Conservation (phyloP, 2,113 vertebrate genomes). For the Rhea pennata region DNA sequence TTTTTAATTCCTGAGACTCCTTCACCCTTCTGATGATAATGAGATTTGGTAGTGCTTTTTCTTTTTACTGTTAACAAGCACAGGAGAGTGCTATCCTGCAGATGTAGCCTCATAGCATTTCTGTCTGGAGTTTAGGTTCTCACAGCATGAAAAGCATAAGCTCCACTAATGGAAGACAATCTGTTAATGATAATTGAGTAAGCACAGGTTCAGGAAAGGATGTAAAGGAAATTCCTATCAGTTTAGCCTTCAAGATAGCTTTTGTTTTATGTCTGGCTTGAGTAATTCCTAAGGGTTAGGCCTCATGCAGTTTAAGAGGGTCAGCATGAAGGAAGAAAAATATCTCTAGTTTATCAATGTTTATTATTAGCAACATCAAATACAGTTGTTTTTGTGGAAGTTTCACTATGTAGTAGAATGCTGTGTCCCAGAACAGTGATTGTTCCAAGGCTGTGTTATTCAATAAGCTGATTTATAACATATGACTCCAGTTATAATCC, state of each 20-base stretch:
- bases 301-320: neutral
- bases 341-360: neutral
- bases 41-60: neutral
- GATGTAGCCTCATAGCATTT: neutral
- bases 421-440: slow-evolving; percentile 45
- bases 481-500: slow-evolving; percentile 59
- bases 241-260: slow-evolving; percentile 8
- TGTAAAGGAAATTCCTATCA: neutral
- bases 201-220: neutral
- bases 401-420: slow-evolving; percentile 25
- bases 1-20: slow-evolving; percentile 15
- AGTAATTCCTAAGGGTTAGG: slow-evolving; percentile 12
- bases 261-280: slow-evolving; percentile 14
- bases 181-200: neutral
- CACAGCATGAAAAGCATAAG: slow-evolving; percentile 45
- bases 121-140: slow-evolving; percentile 51
- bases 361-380: slow-evolving; percentile 34
- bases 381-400: slow-evolving; percentile 21
- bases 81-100: neutral
- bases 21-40: neutral
- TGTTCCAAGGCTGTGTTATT: slow-evolving; percentile 43
- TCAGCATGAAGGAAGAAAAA: neutral
- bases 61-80: neutral
- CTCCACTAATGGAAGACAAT: slow-evolving; percentile 62
- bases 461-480: slow-evolving; percentile 66